Base-by-base conservation (phyloP, 2,888 invertebrate species). In the Caenorhabditis zanzibari region DNA sequence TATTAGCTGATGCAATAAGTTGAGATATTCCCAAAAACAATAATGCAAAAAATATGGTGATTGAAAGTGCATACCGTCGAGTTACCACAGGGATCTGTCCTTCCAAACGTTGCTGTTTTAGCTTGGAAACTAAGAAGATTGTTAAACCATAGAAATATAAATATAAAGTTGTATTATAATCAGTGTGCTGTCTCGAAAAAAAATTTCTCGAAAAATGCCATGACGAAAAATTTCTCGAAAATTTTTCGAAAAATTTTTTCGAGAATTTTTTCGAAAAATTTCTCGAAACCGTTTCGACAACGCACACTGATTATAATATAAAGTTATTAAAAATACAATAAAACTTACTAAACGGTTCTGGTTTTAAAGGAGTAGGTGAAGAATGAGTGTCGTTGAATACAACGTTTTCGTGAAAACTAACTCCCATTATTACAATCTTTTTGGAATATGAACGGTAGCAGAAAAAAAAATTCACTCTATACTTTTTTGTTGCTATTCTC, bases 11-110 rank as follows among this genome's bases (percentile, higher is more conserved):
- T 52, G 58, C 58, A 2, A 82, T 16, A 0, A 82, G 14, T 35
- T 69, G 44, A n/a, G 82, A 73, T 19, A 82, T 82, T 26, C 59
- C 77, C 10, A 82, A 24, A 52, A 82, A 82, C 9, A 73, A 19
- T 6, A 82, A 22, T 9, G 73, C 82, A 47, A 83, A 79, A n/a
- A 79, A 74, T 0, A 71, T 54, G n/a, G 83, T 83, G 3, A 52
- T 52, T 1, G 83, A 83, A 52, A 83, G 58, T 16, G 75, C 69
- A 24, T 56, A 56, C 16, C 59, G 38, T 22, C 24, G 41, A 5
- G 68, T 64, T 0, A 66, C 63, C 1, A 82, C 28, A 0, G 59
- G 72, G n/a, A 61, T 61, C 6, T 58, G 56, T 12, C 82, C 82
- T 24, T 58, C 9, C n/a, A 82, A n/a, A 2, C 47, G 52, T 68